Evolutionary conservation across 2,113 vertebrate species (phyloP).

Genomic region (Seriola aureovittata): DNA sequence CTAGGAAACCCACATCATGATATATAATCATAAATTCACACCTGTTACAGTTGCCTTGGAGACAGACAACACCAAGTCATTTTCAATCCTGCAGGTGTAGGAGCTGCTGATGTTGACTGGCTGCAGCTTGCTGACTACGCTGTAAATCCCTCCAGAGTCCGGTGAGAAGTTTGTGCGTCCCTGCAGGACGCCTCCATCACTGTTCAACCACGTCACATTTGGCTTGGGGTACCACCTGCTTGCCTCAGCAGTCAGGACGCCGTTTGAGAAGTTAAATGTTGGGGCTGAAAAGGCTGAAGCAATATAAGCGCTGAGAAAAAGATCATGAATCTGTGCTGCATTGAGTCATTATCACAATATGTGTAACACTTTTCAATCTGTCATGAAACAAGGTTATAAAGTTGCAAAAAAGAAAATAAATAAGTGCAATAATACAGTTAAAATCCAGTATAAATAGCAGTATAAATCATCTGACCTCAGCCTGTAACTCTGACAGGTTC

Average conservation of each 20-base stretch:
- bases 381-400: too few species aligned
- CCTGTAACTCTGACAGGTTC: too few species aligned
- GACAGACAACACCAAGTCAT: slow-evolving; percentile 31
- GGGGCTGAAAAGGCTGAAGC: slow-evolving; percentile 66
- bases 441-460: too few species aligned
- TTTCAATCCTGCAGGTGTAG: slow-evolving; percentile 63
- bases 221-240: slow-evolving; percentile 68
- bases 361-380: too few species aligned
- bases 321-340: background rate
- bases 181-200: background rate
- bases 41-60: slow-evolving; percentile 56
- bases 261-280: background rate
- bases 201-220: slow-evolving; percentile 43
- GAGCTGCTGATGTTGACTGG: background rate
- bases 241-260: slow-evolving; percentile 39
- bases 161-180: slow-evolving; percentile 1
- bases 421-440: too few species aligned
- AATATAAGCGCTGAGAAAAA: background rate
- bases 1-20: background rate
- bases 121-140: slow-evolving; percentile 34
- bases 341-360: background rate
- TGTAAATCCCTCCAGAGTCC: slow-evolving; percentile 21
- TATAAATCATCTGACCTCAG: too few species aligned
- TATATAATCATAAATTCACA: background rate
- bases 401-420: too few species aligned